phyloP scores from a whole-genome alignment of 1,140 invertebrate species.

The Reticulitermes speratus region DNA sequence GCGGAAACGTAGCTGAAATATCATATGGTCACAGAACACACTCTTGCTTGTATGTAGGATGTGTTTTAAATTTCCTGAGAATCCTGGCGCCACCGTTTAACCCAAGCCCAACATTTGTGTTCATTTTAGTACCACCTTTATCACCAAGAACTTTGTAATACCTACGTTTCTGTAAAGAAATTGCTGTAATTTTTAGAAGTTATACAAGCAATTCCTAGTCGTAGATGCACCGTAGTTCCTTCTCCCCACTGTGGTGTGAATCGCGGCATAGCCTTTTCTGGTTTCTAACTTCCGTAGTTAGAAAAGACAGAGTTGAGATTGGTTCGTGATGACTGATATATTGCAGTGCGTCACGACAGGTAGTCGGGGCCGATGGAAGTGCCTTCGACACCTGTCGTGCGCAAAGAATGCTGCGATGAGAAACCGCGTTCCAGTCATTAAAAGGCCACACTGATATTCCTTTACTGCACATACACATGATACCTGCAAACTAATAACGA shows the following conservation, averaged over 20 bases:
- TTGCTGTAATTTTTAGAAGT: conserved; percentile 5
- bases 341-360: background rate
- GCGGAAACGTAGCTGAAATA: too few relatives aligned
- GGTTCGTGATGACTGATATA: background rate
- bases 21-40: background rate
- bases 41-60: background rate
- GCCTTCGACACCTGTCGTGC: too few relatives aligned
- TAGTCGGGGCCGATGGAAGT: background rate
- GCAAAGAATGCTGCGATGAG: too few relatives aligned
- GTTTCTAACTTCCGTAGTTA: background rate
- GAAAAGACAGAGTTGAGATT: background rate
- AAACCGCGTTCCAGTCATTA: too few relatives aligned
- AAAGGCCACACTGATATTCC: too few relatives aligned
- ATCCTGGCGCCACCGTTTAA: background rate
- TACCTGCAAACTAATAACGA: too few relatives aligned
- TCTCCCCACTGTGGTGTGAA: background rate
- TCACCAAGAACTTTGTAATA: conserved; percentile 1
- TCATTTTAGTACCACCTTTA: background rate
- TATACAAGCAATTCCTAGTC: background rate
- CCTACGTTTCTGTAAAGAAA: background rate
- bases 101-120: background rate
- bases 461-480: too few relatives aligned
- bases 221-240: background rate
- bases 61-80: background rate
- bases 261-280: background rate